Evolutionary conservation across 1,140 invertebrate genomes (phyloP).

Genomic region (Drosophila biarmipes): DNA sequence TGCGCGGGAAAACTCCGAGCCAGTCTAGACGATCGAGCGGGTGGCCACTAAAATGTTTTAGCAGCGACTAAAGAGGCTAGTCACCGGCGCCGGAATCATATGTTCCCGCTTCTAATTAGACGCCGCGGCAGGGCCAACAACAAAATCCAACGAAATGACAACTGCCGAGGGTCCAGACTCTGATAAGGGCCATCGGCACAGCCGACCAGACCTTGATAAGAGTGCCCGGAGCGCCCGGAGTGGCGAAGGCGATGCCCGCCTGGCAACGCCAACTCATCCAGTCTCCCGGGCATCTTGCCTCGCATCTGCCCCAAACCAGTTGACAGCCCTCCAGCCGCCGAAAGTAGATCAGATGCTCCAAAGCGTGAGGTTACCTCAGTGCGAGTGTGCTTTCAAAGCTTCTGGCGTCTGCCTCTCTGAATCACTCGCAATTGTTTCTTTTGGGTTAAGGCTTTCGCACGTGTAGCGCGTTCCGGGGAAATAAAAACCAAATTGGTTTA

Average conservation of each 20-base stretch:
- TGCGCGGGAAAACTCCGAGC: constrained; percentile 12
- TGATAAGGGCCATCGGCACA: constrained; percentile 33
- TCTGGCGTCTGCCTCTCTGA: constrained; percentile 5
- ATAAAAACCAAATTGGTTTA: constrained; percentile 27
- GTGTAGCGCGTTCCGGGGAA: constrained; percentile 43
- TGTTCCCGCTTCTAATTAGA: constrained; percentile 32
- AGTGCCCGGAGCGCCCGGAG: neutral
- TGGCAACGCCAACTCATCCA: constrained; percentile 24
- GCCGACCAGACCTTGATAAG: constrained; percentile 21
- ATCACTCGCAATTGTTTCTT: constrained; percentile 27
- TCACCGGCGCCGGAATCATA: constrained; percentile 18
- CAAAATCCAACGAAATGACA: constrained; percentile 44
- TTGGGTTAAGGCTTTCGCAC: constrained; percentile 33
- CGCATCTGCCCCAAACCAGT: constrained; percentile 22
- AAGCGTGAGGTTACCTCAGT: neutral
- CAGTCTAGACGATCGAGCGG: constrained; percentile 21
- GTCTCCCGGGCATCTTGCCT: constrained; percentile 3
- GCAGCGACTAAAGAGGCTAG: constrained; percentile 5
- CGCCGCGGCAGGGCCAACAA: constrained; percentile 14
- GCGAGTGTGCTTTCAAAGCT: constrained; percentile 55
- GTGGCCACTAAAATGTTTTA: constrained; percentile 1
- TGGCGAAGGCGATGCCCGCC: constrained; percentile 23
- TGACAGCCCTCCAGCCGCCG: constrained; percentile 3
- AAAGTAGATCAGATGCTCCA: neutral
- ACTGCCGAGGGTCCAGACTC: constrained; percentile 36